These are phyloP conservation scores for Macrotis lagotis DNA, from an alignment of 2,113 vertebrate species.

Conservation along the genomic window DNA sequence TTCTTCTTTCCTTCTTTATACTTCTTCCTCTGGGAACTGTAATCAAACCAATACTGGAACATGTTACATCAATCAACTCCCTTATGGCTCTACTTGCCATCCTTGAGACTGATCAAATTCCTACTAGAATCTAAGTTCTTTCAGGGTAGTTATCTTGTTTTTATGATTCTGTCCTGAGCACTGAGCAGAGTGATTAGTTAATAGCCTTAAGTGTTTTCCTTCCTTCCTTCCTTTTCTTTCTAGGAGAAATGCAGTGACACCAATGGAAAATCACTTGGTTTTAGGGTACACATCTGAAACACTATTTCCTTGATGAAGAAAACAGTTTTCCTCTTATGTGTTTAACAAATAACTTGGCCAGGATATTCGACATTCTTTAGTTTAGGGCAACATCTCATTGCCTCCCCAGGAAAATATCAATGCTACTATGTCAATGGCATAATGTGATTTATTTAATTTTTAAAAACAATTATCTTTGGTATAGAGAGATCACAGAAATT, in stretches of 20 bases:
- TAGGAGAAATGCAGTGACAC: not conserved
- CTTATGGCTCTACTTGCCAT: not conserved
- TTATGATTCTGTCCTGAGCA: not conserved
- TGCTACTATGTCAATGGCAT: not conserved
- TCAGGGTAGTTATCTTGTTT: not conserved
- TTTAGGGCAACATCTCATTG: not conserved
- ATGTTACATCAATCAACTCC: not conserved
- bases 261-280: not conserved
- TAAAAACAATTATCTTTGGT: not conserved
- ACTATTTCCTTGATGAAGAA: not conserved
- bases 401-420: not conserved
- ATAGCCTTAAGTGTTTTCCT: not conserved
- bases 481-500: not conserved
- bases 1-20: not conserved
- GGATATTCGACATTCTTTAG: not conserved
- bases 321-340: not conserved
- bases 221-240: no score
- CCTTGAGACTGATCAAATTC: not conserved
- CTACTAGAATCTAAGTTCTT: not conserved
- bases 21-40: not conserved
- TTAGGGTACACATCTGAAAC: not conserved
- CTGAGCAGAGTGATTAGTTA: not conserved
- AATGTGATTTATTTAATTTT: not conserved
- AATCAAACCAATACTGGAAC: not conserved
- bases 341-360: not conserved